Conservation (phyloP, 2,113 vertebrate species). For the Ancistrus triradiatus region DNA sequence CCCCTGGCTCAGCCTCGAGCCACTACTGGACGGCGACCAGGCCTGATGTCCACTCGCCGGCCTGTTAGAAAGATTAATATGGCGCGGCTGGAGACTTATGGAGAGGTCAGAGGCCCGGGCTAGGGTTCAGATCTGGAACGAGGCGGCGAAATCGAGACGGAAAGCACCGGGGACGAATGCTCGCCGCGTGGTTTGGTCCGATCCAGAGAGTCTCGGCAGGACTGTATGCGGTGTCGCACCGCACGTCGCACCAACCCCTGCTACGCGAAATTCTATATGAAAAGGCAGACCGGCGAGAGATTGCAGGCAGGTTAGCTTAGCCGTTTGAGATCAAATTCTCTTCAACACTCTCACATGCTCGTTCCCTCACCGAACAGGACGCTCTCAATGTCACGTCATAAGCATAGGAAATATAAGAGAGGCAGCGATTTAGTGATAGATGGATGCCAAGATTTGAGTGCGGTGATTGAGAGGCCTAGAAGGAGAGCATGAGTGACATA, state of each 20-base stretch:
- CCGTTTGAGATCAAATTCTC: conserved; percentile 12
- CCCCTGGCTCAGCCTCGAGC: conserved; percentile 26
- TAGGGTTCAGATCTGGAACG: conserved; percentile 10
- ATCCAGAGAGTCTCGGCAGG: too few species aligned
- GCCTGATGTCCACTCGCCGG: conserved; percentile 28
- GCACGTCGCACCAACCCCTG: conserved; percentile 1
- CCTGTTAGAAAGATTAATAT: conserved; percentile 53
- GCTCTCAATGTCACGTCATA: not conserved
- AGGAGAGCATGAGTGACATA: conserved; percentile 42
- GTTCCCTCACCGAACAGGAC: not conserved
- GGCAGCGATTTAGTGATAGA: conserved; percentile 27
- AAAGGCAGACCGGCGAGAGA: conserved; percentile 23
- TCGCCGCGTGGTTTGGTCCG: too few species aligned
- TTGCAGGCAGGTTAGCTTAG: not conserved
- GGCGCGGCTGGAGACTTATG: conserved; percentile 23
- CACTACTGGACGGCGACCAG: conserved; percentile 26
- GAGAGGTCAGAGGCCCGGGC: not conserved
- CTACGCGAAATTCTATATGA: conserved; percentile 13
- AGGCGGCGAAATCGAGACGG: too few species aligned
- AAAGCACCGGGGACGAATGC: too few species aligned
- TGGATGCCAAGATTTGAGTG: conserved; percentile 13
- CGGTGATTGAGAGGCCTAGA: conserved; percentile 37
- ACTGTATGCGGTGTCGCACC: too few species aligned
- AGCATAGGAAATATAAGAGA: not conserved
- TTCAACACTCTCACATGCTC: not conserved